Base-by-base conservation (phyloP, 2,888 invertebrate genomes). In the Eupeodes luniger region DNA sequence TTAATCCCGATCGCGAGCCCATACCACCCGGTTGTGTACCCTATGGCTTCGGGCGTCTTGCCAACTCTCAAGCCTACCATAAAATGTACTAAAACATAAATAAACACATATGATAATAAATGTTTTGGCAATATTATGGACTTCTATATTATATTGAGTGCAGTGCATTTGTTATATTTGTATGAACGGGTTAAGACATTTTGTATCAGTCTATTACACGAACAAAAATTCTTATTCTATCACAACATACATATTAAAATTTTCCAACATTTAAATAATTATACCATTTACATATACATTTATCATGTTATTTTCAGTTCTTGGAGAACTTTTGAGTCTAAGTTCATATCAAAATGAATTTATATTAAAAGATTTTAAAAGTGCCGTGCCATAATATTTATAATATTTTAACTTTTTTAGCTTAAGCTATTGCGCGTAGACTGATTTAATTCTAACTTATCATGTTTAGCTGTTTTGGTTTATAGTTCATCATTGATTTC, bases 401-500 rank as follows among this genome's bases (percentile, higher is more conserved):
- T 79, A 76, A 59, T 40, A 47, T 64, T 16, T 62, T 55, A 53
- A 76, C 44, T 53, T 53, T 53, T 53, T 27, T 61, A 74, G 70
- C 70, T 79, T 51, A 78, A 85, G 81, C 81, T 77, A 64, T 84
- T 88, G 88, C 85, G 72, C 79, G 75, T 70, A 40, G 70, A 84
- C 72, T 83, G 53, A 40, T 67, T 72, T 44, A 6, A n/a, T 19
- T 4, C 11, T 62, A 9, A 19, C 9, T 64, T 11, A 27, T 59
- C 16, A 40, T 74, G 53, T 34, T 62, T 36, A 67, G 36, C 51
- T 51, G 87, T 82, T 88, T 75, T 79, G 70, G 55, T 83, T 90
- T 90, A 90, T 57, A 91, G 90, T 61, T 90, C 90, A 69, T 89
- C 89, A 89, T 90, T 85, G 69, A 93, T 90, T 83, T 91, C 89